A percentile compares a stretch with the other conserved stretches of the same genome.
These are phyloP conservation scores for Orientallactaga bullata DNA, from an alignment of 2,113 vertebrate species.

Conservation along the genomic window DNA sequence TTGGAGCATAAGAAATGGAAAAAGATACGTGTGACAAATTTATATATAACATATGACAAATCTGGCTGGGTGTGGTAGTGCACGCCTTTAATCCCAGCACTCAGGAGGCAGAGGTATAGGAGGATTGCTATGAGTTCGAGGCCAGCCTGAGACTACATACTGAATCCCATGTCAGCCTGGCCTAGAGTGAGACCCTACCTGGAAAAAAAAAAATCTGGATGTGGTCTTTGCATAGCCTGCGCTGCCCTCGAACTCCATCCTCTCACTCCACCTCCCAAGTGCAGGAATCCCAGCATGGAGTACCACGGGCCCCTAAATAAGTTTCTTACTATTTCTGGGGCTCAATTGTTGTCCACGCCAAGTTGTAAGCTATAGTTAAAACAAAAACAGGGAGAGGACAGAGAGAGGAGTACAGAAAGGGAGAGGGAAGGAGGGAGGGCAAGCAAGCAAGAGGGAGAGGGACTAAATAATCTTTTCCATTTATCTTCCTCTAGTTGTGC, in stretches of 20 bases:
- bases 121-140: no score
- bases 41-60: neutral
- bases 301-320: neutral
- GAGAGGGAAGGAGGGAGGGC: fast-evolving
- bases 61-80: no score
- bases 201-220: neutral
- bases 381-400: fast-evolving
- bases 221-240: neutral
- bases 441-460: fast-evolving
- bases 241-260: neutral
- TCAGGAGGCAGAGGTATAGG: no score
- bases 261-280: neutral
- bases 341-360: neutral
- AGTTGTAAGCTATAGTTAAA: neutral
- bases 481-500: slow-evolving; percentile 86
- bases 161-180: no score
- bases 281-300: neutral
- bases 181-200: no score
- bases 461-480: slow-evolving; percentile 16
- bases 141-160: no score
- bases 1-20: neutral
- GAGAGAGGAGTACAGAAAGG: no score
- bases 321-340: neutral
- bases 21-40: neutral
- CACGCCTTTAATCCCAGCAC: no score